phyloP scores from a whole-genome alignment of 2,797 vertebrate species.

The Rhinoraja longicauda region DNA sequence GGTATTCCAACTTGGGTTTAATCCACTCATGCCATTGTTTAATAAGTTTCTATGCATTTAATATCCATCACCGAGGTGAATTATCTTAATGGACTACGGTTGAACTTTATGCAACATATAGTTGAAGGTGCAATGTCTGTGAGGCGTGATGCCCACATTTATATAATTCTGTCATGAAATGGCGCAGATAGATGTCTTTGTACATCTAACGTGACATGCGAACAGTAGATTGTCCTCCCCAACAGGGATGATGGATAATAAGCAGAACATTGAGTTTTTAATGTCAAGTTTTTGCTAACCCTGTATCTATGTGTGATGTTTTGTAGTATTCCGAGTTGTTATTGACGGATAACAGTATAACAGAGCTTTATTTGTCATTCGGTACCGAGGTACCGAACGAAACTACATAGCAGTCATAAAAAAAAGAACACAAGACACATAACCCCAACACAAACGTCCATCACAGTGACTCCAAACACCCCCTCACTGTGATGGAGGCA shows the following conservation, averaged over 20 bases:
- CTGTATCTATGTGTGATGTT: background rate
- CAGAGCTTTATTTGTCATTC: no score
- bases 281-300: background rate
- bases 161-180: background rate
- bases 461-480: no score
- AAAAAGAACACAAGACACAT: no score
- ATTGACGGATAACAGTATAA: background rate
- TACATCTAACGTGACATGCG: background rate
- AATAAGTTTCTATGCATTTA: background rate
- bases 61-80: background rate
- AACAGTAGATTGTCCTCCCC: background rate
- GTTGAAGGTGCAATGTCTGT: background rate
- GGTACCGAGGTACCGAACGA: no score
- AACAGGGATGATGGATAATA: background rate
- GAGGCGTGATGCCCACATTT: background rate
- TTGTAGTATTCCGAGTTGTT: background rate
- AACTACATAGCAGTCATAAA: no score
- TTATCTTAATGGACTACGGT: background rate
- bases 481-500: no score
- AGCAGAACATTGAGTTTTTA: background rate
- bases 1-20: slow-evolving; percentile 51
- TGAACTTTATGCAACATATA: background rate
- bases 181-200: background rate
- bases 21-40: background rate
- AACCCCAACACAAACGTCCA: no score